Evolutionary conservation across 2,113 vertebrate species (phyloP).

Genomic region (Hippopotamus amphibius): DNA sequence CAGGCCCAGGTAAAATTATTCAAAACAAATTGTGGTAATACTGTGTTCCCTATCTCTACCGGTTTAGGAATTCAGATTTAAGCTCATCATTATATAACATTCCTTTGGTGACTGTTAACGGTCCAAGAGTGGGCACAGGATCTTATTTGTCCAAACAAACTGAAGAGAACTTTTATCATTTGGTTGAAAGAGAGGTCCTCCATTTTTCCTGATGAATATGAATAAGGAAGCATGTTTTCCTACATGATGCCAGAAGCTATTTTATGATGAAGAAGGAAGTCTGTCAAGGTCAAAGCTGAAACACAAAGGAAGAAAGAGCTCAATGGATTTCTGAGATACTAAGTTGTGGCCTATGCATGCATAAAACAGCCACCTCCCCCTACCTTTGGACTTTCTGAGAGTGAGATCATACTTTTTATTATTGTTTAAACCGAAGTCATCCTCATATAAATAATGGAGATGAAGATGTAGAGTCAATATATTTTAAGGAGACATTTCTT

Average conservation of each 20-base stretch:
- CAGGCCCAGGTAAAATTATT: background rate
- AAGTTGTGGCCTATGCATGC: background rate
- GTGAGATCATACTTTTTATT: background rate
- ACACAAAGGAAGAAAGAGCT: background rate
- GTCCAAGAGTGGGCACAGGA: background rate
- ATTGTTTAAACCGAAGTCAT: background rate
- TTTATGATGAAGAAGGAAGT: background rate
- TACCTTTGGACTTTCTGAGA: background rate
- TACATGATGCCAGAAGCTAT: background rate
- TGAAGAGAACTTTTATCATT: background rate
- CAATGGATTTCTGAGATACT: background rate
- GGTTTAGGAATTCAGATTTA: background rate
- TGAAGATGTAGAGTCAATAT: background rate
- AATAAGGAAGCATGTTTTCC: background rate
- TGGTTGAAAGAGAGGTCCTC: background rate
- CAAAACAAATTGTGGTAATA: background rate
- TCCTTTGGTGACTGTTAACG: background rate
- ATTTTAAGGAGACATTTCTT: background rate
- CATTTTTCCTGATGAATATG: background rate
- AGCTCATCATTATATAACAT: background rate
- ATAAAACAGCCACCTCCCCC: background rate
- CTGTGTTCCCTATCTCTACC: background rate
- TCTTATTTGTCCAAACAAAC: background rate
- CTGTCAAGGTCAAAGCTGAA: background rate
- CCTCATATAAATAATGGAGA: background rate